These are phyloP conservation scores for Carabus problematicus DNA, from an alignment of 2,888 invertebrate genomes.

Conservation along the genomic window DNA sequence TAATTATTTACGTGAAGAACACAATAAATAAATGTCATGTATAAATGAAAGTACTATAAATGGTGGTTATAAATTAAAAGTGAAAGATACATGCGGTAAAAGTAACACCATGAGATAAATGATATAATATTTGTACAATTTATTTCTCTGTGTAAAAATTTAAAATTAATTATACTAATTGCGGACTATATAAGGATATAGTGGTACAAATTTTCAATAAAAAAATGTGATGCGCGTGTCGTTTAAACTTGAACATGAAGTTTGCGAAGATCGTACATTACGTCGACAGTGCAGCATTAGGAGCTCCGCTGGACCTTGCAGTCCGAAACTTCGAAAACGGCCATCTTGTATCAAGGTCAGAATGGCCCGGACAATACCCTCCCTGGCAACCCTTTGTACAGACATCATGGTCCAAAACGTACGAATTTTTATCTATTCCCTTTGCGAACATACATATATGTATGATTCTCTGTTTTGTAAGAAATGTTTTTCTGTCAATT, in stretches of 20 bases:
- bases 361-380: constrained; percentile 25
- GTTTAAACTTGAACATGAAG: constrained; percentile 33
- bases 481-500: no score
- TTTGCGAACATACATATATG: no score
- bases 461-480: no score
- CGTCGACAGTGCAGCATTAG: constrained; percentile 37
- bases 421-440: constrained; percentile 1
- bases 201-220: constrained; percentile 1
- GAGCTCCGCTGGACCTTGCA: constrained; percentile 1
- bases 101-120: background rate
- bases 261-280: constrained; percentile 27
- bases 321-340: constrained; percentile 14
- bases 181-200: background rate
- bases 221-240: constrained; percentile 36
- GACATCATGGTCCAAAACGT: constrained; percentile 42
- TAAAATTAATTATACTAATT: no score
- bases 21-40: constrained; percentile 5
- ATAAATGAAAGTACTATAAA: constrained; percentile 16
- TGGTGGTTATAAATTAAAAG: background rate
- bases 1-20: constrained; percentile 11
- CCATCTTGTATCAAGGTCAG: constrained; percentile 19
- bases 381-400: constrained; percentile 34
- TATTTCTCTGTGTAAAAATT: background rate
- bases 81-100: background rate
- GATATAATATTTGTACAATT: background rate